Evolutionary conservation across 2,113 vertebrate genomes (phyloP), one percentile per base, ranked within the genome.

Genomic region (Brevimyrus niger): DNA sequence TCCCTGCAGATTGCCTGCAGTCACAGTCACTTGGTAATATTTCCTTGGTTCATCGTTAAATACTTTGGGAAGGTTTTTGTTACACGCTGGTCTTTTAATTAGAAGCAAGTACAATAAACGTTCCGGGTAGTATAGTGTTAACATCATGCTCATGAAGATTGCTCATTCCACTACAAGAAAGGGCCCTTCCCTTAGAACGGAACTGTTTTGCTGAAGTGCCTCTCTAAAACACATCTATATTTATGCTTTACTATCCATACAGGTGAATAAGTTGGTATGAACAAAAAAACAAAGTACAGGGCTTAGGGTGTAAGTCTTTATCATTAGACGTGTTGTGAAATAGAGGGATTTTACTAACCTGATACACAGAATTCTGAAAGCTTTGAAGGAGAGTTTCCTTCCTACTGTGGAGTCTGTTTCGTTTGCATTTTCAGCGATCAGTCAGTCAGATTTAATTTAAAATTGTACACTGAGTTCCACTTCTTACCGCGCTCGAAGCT

Each of bases 401-500:
- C 38, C 21, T 46, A 84, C 38, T 84, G 42, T 47, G 82, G 38
- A 84, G 82, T 84, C 44, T 84, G 23, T 84, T 47, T 84, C 38
- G n/a, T 23, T 21, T 46, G 42, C 38, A 84, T 46, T 84, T 44
- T 8, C 21, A 84, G 23, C 31, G 31, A 42, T 80, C 73, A 80
- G 82, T 83, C 76, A 83, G 76, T n/a, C 38, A 44, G 73, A 38
- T 80, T 80, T 80, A 69, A 69, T 69, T 69, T 69, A 69, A 69
- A 69, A 69, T 69, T 31, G 61, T 69, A 13, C 61, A 69, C 61
- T 31, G 61, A 69, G 61, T 31, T 69, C 31, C 27, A 69, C 61
- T 31, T 69, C 61, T 69, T 69, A 69, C 61, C 61, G 7, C 31
- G 61, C 61, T 31, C 61, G 61, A 31, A 69, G 61, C 61, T 27